Evolutionary conservation across 2,888 invertebrate species (phyloP).

Genomic region (Caradrina kadenii): DNA sequence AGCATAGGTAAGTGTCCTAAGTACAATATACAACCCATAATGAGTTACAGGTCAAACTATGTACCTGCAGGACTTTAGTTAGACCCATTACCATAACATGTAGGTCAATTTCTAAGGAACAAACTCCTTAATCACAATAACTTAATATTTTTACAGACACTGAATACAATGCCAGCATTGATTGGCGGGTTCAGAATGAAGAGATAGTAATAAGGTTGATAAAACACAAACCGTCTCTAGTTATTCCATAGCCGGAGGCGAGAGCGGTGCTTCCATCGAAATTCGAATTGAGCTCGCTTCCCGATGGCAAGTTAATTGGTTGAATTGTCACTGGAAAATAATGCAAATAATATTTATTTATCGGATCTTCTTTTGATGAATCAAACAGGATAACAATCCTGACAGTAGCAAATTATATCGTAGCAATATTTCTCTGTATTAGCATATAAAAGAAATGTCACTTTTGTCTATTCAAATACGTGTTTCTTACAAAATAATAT

Average conservation of each 20-base stretch:
- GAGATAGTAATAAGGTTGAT: slow-evolving; percentile 24
- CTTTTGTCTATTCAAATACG: background rate
- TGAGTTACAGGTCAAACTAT: too few relatives aligned
- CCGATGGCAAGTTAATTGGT: slow-evolving; percentile 70
- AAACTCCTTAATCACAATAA: background rate
- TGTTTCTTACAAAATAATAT: background rate
- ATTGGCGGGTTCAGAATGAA: slow-evolving; percentile 34
- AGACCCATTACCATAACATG: too few relatives aligned
- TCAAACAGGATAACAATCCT: slow-evolving; percentile 4
- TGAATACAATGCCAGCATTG: slow-evolving; percentile 20
- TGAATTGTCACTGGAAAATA: slow-evolving; percentile 67
- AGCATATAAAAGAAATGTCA: background rate
- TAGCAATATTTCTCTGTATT: background rate
- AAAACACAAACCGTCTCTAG: slow-evolving; percentile 68
- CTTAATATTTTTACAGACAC: background rate
- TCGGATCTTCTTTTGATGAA: slow-evolving; percentile 18
- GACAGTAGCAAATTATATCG: background rate
- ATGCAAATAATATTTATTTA: slow-evolving; percentile 44
- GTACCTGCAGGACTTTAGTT: too few relatives aligned
- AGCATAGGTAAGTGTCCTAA: too few relatives aligned
- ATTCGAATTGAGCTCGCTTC: slow-evolving; percentile 67
- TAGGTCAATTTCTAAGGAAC: slow-evolving; percentile 2
- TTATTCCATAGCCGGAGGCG: slow-evolving; percentile 74
- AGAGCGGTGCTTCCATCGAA: slow-evolving; percentile 64
- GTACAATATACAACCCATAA: too few relatives aligned